These are phyloP conservation scores for Sisyra nigra DNA, from an alignment of 2,888 invertebrate genomes.

Conservation along the genomic window DNA sequence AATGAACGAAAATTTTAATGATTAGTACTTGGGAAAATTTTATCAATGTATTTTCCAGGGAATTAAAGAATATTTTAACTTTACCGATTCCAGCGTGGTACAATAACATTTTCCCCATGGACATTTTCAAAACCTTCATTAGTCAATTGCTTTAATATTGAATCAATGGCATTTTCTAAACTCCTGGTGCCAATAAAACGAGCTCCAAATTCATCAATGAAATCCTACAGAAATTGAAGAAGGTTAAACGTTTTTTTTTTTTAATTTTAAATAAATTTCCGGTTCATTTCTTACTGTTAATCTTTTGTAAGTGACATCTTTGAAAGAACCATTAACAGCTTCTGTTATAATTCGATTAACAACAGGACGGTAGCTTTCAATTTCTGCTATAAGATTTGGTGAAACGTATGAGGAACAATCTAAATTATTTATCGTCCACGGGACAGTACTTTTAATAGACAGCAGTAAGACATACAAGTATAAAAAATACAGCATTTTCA, in stretches of 20 bases:
- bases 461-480: too few relatives aligned
- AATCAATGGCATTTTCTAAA: conserved; percentile 37
- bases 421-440: too few relatives aligned
- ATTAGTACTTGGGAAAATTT: too few relatives aligned
- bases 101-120: conserved; percentile 46
- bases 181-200: conserved; percentile 32
- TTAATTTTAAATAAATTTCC: background rate
- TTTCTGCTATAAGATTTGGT: background rate
- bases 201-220: conserved; percentile 33
- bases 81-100: conserved; percentile 41
- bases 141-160: conserved; percentile 29
- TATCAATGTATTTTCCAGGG: too few relatives aligned
- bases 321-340: conserved; percentile 17
- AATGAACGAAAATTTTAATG: too few relatives aligned
- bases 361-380: conserved; percentile 16
- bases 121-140: conserved; percentile 42
- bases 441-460: too few relatives aligned
- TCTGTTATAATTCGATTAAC: conserved; percentile 20
- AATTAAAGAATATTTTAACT: too few relatives aligned
- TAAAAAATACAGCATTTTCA: too few relatives aligned
- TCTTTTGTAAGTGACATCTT: conserved; percentile 21
- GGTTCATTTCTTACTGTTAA: conserved; percentile 18
- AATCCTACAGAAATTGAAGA: conserved; percentile 14
- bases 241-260: background rate
- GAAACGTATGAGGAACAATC: too few relatives aligned